Conservation (phyloP, 2,797 vertebrate genomes). For the Sebastes taczanowskii region DNA sequence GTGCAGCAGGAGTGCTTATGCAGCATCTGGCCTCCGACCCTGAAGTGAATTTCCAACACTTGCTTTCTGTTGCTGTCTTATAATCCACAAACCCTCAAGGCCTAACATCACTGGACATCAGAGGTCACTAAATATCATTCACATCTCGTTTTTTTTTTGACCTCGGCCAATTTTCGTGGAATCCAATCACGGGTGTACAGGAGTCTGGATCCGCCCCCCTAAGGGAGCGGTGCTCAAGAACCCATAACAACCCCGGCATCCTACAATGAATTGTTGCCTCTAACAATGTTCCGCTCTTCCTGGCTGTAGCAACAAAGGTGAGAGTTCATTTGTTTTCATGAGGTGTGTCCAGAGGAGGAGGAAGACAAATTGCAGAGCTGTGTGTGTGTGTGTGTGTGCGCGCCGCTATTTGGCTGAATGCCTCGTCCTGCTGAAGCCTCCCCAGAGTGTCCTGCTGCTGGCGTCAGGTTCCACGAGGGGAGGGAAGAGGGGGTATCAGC, state of each 20-base stretch:
- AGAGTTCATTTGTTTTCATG: conserved; percentile 81
- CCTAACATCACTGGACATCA: conserved; percentile 52
- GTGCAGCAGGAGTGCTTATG: conserved; percentile 72
- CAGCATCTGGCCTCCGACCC: conserved; percentile 74
- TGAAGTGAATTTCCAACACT: conserved; percentile 69
- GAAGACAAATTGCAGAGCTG: conserved; percentile 77
- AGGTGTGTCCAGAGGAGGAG: conserved; percentile 76
- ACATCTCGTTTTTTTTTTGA: background rate
- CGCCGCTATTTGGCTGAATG: conserved; percentile 73
- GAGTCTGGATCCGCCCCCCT: conserved; percentile 24
- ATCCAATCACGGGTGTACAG: conserved; percentile 48
- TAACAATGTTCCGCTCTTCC: conserved; percentile 58
- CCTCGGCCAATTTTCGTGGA: conserved; percentile 38
- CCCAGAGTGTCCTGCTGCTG: conserved; percentile 70
- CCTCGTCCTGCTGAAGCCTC: conserved; percentile 68
- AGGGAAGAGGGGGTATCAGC: conserved; percentile 70
- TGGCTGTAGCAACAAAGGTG: conserved; percentile 73
- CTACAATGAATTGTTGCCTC: conserved; percentile 63
- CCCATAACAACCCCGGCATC: conserved; percentile 53
- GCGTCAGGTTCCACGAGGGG: conserved; percentile 71
- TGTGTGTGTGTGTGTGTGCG: conserved; percentile 39
- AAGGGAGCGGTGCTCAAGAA: conserved; percentile 54
- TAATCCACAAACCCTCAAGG: conserved; percentile 50
- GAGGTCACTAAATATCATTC: conserved; percentile 58
- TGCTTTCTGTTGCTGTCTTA: conserved; percentile 56